Evolutionary conservation across 2,888 invertebrate species (phyloP).

Genomic region (Oxycera nigricornis): DNA sequence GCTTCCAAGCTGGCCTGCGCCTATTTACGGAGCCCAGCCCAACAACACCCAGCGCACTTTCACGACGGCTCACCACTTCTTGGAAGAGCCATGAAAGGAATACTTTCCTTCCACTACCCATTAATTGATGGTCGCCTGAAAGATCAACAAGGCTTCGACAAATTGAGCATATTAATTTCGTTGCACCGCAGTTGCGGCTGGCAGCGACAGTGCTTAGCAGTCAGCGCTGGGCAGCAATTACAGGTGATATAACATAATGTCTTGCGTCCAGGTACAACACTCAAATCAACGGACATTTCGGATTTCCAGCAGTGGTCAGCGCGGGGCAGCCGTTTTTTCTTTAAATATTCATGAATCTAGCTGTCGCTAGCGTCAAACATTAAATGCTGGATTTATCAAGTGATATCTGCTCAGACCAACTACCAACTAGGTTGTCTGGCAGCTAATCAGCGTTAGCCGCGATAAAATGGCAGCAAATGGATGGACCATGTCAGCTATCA

Average conservation of each 20-base stretch:
- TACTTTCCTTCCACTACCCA: too few species aligned
- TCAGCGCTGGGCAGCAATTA: constrained; percentile 24
- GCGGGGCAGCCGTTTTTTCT: neutral
- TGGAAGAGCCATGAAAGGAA: too few species aligned
- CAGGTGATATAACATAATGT: constrained; percentile 38
- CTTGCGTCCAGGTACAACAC: constrained; percentile 21
- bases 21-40: neutral
- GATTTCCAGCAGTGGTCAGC: neutral
- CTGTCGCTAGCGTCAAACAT: neutral
- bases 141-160: neutral
- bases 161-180: neutral
- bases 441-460: too few species aligned
- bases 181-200: neutral
- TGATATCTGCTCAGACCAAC: too few species aligned
- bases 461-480: too few species aligned
- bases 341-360: constrained; percentile 36
- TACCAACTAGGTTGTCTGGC: too few species aligned
- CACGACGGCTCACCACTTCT: neutral
- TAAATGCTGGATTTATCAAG: neutral
- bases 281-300: constrained; percentile 10
- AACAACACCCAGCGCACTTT: neutral
- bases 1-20: neutral
- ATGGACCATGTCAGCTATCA: too few species aligned
- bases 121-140: neutral
- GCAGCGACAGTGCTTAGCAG: neutral